Conservation (phyloP, 92 coral and sea anemone species). For the Anthopleura xanthogrammica region DNA sequence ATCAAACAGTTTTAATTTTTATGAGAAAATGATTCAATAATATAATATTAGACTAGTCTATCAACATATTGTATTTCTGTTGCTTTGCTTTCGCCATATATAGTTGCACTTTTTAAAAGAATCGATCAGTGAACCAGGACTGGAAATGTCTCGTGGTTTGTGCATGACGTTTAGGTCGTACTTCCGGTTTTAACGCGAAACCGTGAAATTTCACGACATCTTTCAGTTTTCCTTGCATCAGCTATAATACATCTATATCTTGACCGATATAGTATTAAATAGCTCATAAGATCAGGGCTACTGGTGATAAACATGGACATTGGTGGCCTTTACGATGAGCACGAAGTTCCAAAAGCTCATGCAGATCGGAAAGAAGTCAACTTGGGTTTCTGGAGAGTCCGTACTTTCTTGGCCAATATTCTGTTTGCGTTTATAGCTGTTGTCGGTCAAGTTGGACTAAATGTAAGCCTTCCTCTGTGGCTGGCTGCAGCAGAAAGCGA, state of each 20-base stretch:
- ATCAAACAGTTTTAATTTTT: too few species aligned
- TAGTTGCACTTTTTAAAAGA: too few species aligned
- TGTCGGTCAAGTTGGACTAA: conserved; percentile 66
- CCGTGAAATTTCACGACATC: too few species aligned
- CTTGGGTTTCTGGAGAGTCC: conserved; percentile 47
- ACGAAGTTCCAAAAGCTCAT: background rate
- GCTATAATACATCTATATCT: too few species aligned
- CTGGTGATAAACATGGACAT: background rate
- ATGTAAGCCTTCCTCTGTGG: conserved; percentile 80
- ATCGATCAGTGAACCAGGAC: background rate
- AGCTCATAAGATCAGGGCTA: too few species aligned
- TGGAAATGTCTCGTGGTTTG: background rate
- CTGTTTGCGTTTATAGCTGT: conserved; percentile 62
- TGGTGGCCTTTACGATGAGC: background rate
- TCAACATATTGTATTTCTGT: too few species aligned
- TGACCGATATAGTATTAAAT: too few species aligned
- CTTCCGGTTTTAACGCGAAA: too few species aligned
- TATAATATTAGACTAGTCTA: too few species aligned
- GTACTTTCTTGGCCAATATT: conserved; percentile 55
- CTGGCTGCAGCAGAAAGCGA: conserved; percentile 58
- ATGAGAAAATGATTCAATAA: too few species aligned
- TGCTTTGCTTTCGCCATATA: too few species aligned
- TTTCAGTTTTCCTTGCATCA: too few species aligned
- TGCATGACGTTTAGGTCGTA: background rate
- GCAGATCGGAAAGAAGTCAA: conserved; percentile 31